Evolutionary conservation across 2,888 invertebrate genomes (phyloP).

Genomic region (Tridacna gigas): DNA sequence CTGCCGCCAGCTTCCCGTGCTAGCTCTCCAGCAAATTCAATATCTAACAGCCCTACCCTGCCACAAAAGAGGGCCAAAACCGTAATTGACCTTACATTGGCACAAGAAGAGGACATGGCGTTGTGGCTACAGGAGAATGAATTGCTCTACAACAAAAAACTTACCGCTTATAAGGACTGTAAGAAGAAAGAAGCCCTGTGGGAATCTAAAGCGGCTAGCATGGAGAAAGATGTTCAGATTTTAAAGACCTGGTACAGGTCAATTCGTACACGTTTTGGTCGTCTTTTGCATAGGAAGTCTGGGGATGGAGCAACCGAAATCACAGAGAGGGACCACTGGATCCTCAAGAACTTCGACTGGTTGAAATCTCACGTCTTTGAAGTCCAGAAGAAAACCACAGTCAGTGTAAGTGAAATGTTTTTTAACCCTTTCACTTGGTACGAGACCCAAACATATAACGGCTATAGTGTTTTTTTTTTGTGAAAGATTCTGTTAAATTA

Average conservation of each 20-base stretch:
- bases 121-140: too few species aligned
- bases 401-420: slow-evolving; percentile 34
- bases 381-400: slow-evolving; percentile 36
- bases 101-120: too few species aligned
- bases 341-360: slow-evolving; percentile 50
- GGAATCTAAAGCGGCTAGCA: slow-evolving; percentile 47
- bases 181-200: slow-evolving; percentile 45
- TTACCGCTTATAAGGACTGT: slow-evolving; percentile 41
- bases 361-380: slow-evolving; percentile 26
- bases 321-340: slow-evolving; percentile 52
- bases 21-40: too few species aligned
- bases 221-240: slow-evolving; percentile 44
- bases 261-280: slow-evolving; percentile 42
- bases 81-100: too few species aligned
- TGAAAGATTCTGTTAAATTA: not conserved
- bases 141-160: too few species aligned
- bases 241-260: slow-evolving; percentile 51
- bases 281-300: slow-evolving; percentile 50
- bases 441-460: not conserved
- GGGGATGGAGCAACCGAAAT: slow-evolving; percentile 46
- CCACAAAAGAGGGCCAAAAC: slow-evolving; percentile 3
- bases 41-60: not conserved
- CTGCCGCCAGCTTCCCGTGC: too few species aligned
- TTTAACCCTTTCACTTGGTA: not conserved
- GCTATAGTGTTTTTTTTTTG: not conserved